These are phyloP conservation scores for Homalodisca vitripennis DNA, from an alignment of 1,140 invertebrate species.

Conservation along the genomic window DNA sequence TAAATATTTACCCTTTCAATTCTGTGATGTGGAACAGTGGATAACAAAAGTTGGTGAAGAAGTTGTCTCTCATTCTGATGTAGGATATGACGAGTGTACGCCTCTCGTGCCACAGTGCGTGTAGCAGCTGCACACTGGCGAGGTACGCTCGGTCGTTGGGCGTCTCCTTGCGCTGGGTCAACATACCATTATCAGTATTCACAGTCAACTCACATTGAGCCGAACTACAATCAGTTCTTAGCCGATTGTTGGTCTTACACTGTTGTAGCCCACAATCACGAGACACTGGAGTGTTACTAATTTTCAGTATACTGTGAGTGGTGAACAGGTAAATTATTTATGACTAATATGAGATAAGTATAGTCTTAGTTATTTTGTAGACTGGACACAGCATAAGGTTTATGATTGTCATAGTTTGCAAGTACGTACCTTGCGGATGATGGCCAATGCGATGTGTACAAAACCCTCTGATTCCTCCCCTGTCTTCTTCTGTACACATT, in stretches of 20 bases:
- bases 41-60: constrained; percentile 24
- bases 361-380: too few species aligned
- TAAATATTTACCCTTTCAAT: neutral
- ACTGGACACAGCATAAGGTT: too few species aligned
- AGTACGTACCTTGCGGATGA: constrained; percentile 13
- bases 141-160: constrained; percentile 18
- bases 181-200: too few species aligned
- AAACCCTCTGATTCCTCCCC: constrained; percentile 23
- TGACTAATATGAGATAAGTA: too few species aligned
- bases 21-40: constrained; percentile 15
- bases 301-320: too few species aligned
- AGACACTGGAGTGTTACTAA: too few species aligned
- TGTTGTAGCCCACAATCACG: too few species aligned
- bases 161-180: constrained; percentile 9
- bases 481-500: constrained; percentile 19
- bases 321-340: too few species aligned
- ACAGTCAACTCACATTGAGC: too few species aligned
- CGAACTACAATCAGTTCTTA: too few species aligned
- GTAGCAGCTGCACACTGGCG: constrained; percentile 22
- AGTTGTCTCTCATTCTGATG: constrained; percentile 12
- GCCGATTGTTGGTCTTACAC: too few species aligned
- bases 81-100: constrained; percentile 27
- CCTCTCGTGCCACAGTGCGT: constrained; percentile 23
- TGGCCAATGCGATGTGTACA: constrained; percentile 12
- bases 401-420: too few species aligned